Base-by-base conservation (phyloP, 2,888 invertebrate genomes). In the Cataglyphis rosenhaueri region DNA sequence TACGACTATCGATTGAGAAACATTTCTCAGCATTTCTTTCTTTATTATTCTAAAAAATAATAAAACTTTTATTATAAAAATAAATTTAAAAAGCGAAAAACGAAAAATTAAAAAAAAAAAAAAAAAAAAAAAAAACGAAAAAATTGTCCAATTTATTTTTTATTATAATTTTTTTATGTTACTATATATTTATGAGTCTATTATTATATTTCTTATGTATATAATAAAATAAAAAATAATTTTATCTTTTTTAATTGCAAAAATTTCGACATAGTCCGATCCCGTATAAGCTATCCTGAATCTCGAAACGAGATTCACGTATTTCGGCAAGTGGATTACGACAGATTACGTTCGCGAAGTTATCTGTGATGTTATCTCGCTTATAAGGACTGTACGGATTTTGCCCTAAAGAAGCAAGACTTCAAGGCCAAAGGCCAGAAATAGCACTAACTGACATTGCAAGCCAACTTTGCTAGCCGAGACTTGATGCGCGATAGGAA, bases 301-400 rank as follows among this genome's bases (percentile, higher is more conserved):
- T 61, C 41, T 74, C 29, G 21, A 18, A 48, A 74, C 9, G 29
- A 8, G 10, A 2, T 71, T 12, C 57, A 59, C 21, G 12, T 41
- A 18, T 79, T 85, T 78, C 48, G 74, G 32, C 21, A 6, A 64
- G n/a, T n/a, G 59, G 62, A 87, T 87, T 87, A 87, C 41, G 75
- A 48, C 21, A 65, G 52, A 87, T 87, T 74, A 87, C 59, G 81
- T 83, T 83, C 66, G 76, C 18, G 12, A 41, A 41, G 48, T 74
- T 70, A 55, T 48, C 55, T 62, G 38, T 68, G 68, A 74, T 32
- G 59, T 71, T 81, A 65, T 79, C 32, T 48, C 59, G 55, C 68
- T 55, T 41, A 74, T 65, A 79, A 76, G 62, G 21, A 44, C 12
- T 64, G 61, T 25, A 55, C 18, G 59, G 18, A n/a, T 71, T 25